A percentile compares a stretch with the other conserved stretches of the same genome.
These are phyloP conservation scores for Limnephilus marmoratus DNA, from an alignment of 2,888 invertebrate species.

Conservation along the genomic window DNA sequence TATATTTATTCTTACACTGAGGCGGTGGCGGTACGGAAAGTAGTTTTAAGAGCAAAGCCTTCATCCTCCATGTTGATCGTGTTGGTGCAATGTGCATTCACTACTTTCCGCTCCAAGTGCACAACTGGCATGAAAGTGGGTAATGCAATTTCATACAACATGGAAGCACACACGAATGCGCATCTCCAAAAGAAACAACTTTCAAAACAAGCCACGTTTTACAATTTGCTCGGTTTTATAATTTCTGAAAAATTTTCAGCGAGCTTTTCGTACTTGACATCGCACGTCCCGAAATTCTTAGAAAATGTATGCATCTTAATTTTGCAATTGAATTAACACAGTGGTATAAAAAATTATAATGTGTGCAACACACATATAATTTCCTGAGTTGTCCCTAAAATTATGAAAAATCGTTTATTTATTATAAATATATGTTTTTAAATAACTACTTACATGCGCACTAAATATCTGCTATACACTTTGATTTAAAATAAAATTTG, in stretches of 20 bases:
- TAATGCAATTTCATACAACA: slow-evolving; percentile 62
- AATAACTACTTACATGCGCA: too few relatives aligned
- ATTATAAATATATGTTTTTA: too few relatives aligned
- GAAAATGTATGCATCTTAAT: neutral
- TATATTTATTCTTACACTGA: neutral
- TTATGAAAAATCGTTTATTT: too few relatives aligned
- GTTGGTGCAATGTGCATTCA: slow-evolving; percentile 44
- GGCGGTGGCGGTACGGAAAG: neutral
- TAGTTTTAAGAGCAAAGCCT: slow-evolving; percentile 39
- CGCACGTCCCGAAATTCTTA: neutral
- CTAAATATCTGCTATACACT: too few relatives aligned
- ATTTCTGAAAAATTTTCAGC: neutral
- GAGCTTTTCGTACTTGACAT: neutral
- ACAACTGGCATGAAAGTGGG: slow-evolving; percentile 54
- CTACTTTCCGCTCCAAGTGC: slow-evolving; percentile 39
- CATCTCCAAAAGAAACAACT: slow-evolving; percentile 54
- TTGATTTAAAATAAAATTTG: too few relatives aligned
- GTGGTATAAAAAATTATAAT: too few relatives aligned
- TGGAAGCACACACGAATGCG: slow-evolving; percentile 51
- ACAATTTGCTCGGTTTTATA: neutral
- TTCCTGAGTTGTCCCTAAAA: too few relatives aligned
- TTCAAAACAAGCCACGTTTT: slow-evolving; percentile 42
- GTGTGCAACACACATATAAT: too few relatives aligned
- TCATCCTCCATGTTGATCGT: slow-evolving; percentile 45
- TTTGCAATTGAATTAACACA: neutral